phyloP scores from a whole-genome alignment of 2,113 vertebrate genomes.

The Brachyhypopomus gauderio region DNA sequence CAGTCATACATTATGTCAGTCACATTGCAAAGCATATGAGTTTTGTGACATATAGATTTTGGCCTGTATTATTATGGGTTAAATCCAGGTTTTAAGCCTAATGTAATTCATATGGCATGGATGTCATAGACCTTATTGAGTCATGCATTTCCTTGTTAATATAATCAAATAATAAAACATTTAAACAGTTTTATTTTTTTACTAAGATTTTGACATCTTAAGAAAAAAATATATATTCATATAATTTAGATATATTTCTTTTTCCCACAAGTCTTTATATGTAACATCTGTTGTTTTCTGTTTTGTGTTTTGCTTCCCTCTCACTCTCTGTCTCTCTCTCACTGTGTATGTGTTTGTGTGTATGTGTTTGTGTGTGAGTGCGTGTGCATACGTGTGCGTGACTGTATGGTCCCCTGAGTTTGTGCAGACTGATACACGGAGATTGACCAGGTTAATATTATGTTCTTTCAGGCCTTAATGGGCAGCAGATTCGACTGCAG shows the following conservation, averaged over 20 bases:
- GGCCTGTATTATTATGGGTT: conserved; percentile 46
- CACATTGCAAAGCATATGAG: background rate
- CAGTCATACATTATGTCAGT: conserved; percentile 26
- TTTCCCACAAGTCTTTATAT: background rate
- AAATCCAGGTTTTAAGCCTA: conserved; percentile 25
- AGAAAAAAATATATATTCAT: too few species aligned
- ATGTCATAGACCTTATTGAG: background rate
- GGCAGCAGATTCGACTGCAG: conserved; percentile 37
- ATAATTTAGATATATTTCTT: too few species aligned
- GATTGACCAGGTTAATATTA: conserved; percentile 59
- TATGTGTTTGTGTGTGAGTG: too few species aligned
- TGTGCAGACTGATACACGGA: conserved; percentile 30
- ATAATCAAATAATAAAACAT: background rate
- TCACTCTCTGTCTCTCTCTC: background rate
- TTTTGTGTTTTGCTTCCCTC: background rate
- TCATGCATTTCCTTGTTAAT: background rate
- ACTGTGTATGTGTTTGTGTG: background rate
- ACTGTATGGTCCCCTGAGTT: conserved; percentile 36
- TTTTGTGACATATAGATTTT: conserved; percentile 44
- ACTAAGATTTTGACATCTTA: too few species aligned
- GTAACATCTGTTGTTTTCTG: background rate
- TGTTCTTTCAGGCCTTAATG: conserved; percentile 52
- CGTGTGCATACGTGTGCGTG: background rate
- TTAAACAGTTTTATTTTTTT: background rate
- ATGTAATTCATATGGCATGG: background rate